Evolutionary conservation across 2,797 vertebrate species (phyloP).

Genomic region (Tiaroga cobitis): DNA sequence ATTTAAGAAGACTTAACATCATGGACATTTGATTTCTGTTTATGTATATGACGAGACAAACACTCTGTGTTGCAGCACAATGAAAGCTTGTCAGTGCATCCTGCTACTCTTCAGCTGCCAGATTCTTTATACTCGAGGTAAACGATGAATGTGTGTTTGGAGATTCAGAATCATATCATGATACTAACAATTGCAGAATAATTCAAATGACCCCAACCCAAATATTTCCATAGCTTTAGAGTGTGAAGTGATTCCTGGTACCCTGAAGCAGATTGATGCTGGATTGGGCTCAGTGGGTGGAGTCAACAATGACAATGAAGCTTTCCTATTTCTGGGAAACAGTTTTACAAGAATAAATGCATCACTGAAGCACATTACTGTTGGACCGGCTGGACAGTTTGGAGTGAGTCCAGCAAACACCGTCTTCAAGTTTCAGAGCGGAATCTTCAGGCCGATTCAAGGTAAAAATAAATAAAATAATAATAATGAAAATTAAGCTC

Average conservation of each 20-base stretch:
- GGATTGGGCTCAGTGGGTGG: constrained; percentile 49
- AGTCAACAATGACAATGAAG: neutral
- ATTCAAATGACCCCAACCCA: neutral
- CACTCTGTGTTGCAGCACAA: neutral
- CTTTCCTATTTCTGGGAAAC: neutral
- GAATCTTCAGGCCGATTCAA: neutral
- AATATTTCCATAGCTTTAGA: neutral
- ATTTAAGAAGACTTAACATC: neutral
- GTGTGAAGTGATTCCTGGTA: neutral
- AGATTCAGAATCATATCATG: neutral
- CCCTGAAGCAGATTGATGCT: constrained; percentile 60
- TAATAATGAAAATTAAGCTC: neutral
- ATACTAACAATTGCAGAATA: neutral
- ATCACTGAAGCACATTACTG: neutral
- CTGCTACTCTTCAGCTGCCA: constrained; percentile 8
- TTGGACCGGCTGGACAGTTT: neutral
- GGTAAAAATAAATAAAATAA: neutral
- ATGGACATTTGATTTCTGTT: neutral
- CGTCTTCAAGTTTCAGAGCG: neutral
- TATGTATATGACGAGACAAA: neutral
- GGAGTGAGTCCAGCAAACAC: neutral
- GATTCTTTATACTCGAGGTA: constrained; percentile 1
- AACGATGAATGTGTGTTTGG: neutral
- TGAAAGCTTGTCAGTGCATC: neutral
- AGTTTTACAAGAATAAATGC: constrained; percentile 17